Percentiles rank a stretch among this genome's conserved stretches.
These are phyloP conservation scores for Ophion obscuratus DNA, from an alignment of 2,888 invertebrate genomes.

Conservation along the genomic window DNA sequence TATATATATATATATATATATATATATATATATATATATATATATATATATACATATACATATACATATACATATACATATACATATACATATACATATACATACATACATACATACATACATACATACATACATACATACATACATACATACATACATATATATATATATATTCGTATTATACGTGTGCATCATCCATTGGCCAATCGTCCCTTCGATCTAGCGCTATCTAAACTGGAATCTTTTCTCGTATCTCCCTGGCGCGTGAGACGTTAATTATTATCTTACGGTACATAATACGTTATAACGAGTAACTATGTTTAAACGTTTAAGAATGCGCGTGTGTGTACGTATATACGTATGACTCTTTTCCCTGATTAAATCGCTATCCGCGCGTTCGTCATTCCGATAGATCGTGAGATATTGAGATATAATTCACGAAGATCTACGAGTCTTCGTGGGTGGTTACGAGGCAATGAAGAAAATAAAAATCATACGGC, in stretches of 20 bases:
- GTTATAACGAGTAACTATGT: slow-evolving; percentile 27
- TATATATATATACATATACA: background rate
- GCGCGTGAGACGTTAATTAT: slow-evolving; percentile 63
- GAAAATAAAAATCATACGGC: slow-evolving; percentile 2
- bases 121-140: no score
- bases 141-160: background rate
- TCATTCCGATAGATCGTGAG: slow-evolving; percentile 49
- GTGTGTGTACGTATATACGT: slow-evolving; percentile 4
- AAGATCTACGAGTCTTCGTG: slow-evolving; percentile 40
- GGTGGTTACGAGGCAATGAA: slow-evolving; percentile 37
- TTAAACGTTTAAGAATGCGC: slow-evolving; percentile 50
- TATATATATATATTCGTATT: background rate
- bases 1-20: background rate
- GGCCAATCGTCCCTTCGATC: slow-evolving; percentile 62
- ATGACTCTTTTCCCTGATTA: slow-evolving; percentile 47
- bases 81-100: no score
- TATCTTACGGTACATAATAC: slow-evolving; percentile 57
- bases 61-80: no score
- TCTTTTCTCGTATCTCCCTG: slow-evolving; percentile 50
- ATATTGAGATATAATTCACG: slow-evolving; percentile 38
- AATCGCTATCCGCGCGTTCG: slow-evolving; percentile 46
- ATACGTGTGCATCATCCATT: slow-evolving; percentile 50
- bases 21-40: background rate
- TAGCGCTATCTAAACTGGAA: slow-evolving; percentile 56
- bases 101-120: no score